Percentiles rank a stretch among this genome's conserved stretches.
These are phyloP conservation scores for Parauchenoglanis punctatus DNA, from an alignment of 2,797 vertebrate species.

Conservation along the genomic window DNA sequence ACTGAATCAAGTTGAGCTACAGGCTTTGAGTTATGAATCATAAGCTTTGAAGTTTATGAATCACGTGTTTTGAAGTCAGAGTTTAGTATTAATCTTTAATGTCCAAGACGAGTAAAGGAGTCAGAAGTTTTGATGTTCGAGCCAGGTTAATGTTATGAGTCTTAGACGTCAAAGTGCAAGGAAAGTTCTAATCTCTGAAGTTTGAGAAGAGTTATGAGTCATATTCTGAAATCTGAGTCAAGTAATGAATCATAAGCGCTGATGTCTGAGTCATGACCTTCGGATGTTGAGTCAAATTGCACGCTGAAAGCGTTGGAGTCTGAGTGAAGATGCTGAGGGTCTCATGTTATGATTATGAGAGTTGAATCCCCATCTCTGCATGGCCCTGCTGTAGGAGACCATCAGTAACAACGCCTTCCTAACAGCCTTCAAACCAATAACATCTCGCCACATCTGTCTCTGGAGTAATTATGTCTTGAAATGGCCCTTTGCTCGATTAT, in stretches of 20 bases:
- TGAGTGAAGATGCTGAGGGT: not conserved
- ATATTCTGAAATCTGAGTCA: not conserved
- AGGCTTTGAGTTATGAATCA: not conserved
- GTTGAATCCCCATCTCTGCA: not conserved
- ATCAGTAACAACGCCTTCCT: conserved; percentile 8
- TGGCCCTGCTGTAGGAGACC: not conserved
- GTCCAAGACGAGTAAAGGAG: not conserved
- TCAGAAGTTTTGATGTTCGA: not conserved
- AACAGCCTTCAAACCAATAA: conserved; percentile 4
- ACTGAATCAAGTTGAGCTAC: not conserved
- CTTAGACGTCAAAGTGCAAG: not conserved
- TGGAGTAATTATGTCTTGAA: conserved; percentile 26
- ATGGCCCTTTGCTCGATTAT: conserved; percentile 13
- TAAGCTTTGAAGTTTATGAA: not conserved
- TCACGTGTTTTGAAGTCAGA: not conserved
- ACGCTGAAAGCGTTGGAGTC: not conserved
- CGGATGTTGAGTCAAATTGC: not conserved
- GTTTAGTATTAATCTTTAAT: not conserved
- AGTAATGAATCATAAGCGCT: not conserved
- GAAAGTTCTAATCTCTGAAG: not conserved
- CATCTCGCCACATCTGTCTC: conserved; percentile 19
- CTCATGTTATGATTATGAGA: not conserved
- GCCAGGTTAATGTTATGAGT: not conserved
- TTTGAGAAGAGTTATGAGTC: not conserved
- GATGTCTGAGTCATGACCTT: not conserved